phyloP scores from a whole-genome alignment of 1,140 invertebrate species.

The Trigoniulus corallinus region DNA sequence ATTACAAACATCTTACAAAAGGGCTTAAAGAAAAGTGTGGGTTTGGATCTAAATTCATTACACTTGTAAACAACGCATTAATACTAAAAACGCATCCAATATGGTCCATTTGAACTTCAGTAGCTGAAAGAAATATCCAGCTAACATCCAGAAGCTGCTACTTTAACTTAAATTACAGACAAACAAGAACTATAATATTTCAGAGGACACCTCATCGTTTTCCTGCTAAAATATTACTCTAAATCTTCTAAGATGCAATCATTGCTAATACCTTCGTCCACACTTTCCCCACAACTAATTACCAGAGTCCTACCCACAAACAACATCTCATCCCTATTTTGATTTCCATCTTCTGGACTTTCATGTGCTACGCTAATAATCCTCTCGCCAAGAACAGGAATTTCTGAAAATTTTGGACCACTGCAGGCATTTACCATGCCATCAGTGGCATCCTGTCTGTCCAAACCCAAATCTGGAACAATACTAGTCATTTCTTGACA shows the following conservation, averaged over 20 bases:
- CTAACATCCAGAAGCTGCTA: too few relatives aligned
- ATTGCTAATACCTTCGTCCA: conserved; percentile 2
- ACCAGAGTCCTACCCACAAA: too few relatives aligned
- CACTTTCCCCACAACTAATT: neutral
- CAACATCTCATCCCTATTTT: neutral
- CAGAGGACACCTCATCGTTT: neutral
- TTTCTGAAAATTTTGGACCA: neutral
- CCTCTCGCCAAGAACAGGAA: neutral
- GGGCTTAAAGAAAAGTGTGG: too few relatives aligned
- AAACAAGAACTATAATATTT: neutral
- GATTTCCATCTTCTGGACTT: neutral
- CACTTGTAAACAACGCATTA: too few relatives aligned
- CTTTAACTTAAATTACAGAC: neutral
- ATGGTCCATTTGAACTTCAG: too few relatives aligned
- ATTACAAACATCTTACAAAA: too few relatives aligned
- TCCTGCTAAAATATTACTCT: neutral
- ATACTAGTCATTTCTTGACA: neutral
- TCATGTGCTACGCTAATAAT: neutral
- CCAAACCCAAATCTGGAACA: neutral
- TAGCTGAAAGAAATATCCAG: too few relatives aligned
- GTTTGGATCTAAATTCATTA: too few relatives aligned
- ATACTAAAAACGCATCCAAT: too few relatives aligned
- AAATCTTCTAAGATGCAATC: conserved; percentile 1
- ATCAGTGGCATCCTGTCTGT: too few relatives aligned
- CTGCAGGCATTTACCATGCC: too few relatives aligned